phyloP scores from a whole-genome alignment of 2,113 vertebrate genomes.

The Nothoprocta pentlandii region DNA sequence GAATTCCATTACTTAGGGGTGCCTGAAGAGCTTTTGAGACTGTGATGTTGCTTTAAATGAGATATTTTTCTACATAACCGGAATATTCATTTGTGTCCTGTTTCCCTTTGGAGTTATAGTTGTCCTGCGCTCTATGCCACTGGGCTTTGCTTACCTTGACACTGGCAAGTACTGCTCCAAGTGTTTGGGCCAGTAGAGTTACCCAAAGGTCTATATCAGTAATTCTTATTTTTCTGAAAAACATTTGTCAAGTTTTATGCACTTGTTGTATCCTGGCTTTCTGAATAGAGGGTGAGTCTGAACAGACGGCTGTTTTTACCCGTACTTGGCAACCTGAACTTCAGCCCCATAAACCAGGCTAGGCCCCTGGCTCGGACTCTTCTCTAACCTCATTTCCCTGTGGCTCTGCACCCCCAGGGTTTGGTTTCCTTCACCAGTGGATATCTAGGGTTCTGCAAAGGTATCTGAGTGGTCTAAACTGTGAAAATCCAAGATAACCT shows the following conservation, averaged over 20 bases:
- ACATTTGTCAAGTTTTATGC: neutral
- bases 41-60: neutral
- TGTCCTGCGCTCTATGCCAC: neutral
- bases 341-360: neutral
- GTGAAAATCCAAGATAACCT: neutral
- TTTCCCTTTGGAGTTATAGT: neutral
- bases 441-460: conserved; percentile 39
- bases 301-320: neutral
- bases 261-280: neutral
- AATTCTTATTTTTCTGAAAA: neutral
- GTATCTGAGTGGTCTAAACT: conserved; percentile 22
- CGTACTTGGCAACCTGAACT: conserved; percentile 22
- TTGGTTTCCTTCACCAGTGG: neutral
- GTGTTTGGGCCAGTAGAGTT: neutral
- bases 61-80: neutral
- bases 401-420: neutral
- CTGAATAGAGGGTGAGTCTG: neutral
- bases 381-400: neutral
- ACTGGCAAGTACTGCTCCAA: neutral
- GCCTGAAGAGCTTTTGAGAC: neutral
- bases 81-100: neutral
- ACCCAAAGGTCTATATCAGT: neutral
- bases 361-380: conserved; percentile 3
- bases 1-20: neutral
- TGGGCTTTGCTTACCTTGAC: neutral